Evolutionary conservation across 2,797 vertebrate species (phyloP).

Genomic region (Centropyge bicolor): DNA sequence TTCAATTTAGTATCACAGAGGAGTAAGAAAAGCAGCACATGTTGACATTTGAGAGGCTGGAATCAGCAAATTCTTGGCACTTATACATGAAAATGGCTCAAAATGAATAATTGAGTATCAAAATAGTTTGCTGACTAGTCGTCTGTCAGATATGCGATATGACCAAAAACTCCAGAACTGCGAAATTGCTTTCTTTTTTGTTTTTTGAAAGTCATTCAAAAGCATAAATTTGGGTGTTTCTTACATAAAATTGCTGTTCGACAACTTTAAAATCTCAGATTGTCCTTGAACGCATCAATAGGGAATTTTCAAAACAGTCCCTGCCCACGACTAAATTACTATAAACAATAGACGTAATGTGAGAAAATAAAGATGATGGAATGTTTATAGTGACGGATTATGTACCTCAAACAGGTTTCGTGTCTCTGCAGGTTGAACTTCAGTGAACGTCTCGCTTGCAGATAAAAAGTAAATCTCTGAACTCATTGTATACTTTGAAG

Average conservation of each 20-base stretch:
- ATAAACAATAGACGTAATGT: slow-evolving; percentile 16
- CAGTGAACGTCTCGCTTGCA: neutral
- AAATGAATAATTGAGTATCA: too few relatives aligned
- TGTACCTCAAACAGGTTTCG: neutral
- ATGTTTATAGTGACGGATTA: slow-evolving; percentile 16
- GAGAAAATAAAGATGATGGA: slow-evolving; percentile 25
- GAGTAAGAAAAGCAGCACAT: too few relatives aligned
- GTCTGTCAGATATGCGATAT: too few relatives aligned
- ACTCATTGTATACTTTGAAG: neutral
- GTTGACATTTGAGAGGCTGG: too few relatives aligned
- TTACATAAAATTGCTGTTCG: neutral
- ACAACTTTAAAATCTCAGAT: slow-evolving; percentile 6
- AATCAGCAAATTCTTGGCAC: too few relatives aligned
- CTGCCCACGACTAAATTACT: slow-evolving; percentile 20
- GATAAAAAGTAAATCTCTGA: neutral
- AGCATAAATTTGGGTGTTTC: neutral
- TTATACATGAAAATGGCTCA: too few relatives aligned
- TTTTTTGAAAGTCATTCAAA: slow-evolving; percentile 15
- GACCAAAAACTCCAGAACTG: too few relatives aligned
- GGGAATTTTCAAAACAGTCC: slow-evolving; percentile 10
- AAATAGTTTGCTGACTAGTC: too few relatives aligned
- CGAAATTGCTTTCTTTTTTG: too few relatives aligned
- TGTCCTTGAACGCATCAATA: neutral
- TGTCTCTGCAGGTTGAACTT: slow-evolving; percentile 17
- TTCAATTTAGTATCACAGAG: too few relatives aligned